phyloP scores from a whole-genome alignment of 2,888 invertebrate genomes.

The Xestoiulus laeticollis region DNA sequence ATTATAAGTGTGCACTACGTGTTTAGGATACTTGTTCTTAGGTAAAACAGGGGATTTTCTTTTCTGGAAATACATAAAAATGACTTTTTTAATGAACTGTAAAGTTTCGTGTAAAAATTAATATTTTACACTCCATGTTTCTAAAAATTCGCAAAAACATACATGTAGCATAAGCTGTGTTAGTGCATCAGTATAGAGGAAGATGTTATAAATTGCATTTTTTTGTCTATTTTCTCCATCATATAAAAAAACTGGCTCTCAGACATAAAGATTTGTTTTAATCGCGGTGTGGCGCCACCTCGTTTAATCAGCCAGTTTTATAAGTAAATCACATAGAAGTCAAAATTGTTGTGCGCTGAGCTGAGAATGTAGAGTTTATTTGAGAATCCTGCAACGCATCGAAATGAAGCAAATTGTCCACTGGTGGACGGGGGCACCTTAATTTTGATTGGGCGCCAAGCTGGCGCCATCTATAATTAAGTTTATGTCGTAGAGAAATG shows the following conservation, averaged over 20 bases:
- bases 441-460: constrained; percentile 41
- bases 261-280: constrained; percentile 41
- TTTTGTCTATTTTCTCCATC: background rate
- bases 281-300: constrained; percentile 24
- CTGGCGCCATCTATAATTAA: constrained; percentile 43
- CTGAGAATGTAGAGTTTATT: constrained; percentile 33
- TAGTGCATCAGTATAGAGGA: background rate
- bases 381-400: constrained; percentile 35
- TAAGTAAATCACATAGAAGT: constrained; percentile 41
- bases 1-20: too few relatives aligned
- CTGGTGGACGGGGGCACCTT: constrained; percentile 34
- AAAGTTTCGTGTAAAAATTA: too few relatives aligned
- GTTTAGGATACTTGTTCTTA: too few relatives aligned
- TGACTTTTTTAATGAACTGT: too few relatives aligned
- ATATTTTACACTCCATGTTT: background rate
- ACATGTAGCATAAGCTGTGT: too few relatives aligned
- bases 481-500: background rate
- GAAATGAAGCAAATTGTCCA: constrained; percentile 41
- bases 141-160: background rate
- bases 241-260: background rate
- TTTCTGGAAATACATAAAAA: too few relatives aligned
- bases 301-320: constrained; percentile 31
- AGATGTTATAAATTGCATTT: background rate
- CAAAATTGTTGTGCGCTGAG: constrained; percentile 31
- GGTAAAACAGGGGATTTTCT: too few relatives aligned